Percentiles rank a stretch among this genome's conserved stretches.
Conservation (phyloP, 2,797 vertebrate genomes). For the Sebastes miniatus region DNA sequence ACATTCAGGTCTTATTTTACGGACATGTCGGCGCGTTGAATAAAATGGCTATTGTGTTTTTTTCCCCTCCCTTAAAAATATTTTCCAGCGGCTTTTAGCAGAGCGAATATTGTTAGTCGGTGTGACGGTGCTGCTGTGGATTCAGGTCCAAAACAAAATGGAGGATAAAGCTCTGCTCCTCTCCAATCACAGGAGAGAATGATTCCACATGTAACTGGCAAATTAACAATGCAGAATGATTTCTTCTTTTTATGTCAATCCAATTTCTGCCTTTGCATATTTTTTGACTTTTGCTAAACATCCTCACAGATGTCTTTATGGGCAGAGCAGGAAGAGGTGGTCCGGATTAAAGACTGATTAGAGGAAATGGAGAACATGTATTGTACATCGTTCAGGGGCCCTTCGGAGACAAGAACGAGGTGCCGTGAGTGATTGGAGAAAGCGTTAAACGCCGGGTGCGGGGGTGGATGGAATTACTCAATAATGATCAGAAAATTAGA, state of each 20-base stretch:
- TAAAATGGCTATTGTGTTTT: constrained; percentile 45
- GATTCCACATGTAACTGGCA: constrained; percentile 31
- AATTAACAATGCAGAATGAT: constrained; percentile 8
- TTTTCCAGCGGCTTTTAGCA: constrained; percentile 52
- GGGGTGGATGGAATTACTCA: constrained; percentile 81
- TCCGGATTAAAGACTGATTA: background rate
- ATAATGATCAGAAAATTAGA: constrained; percentile 88
- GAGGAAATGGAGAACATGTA: constrained; percentile 29
- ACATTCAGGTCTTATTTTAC: constrained; percentile 20
- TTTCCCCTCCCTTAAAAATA: constrained; percentile 17
- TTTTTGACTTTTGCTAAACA: background rate
- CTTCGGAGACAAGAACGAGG: constrained; percentile 19
- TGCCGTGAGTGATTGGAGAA: constrained; percentile 66
- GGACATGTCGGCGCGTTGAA: background rate
- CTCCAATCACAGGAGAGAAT: constrained; percentile 59
- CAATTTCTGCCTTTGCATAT: background rate
- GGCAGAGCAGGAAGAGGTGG: constrained; percentile 22
- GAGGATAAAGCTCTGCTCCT: constrained; percentile 63
- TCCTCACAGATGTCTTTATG: background rate
- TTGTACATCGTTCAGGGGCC: constrained; percentile 34
- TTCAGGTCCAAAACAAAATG: constrained; percentile 82
- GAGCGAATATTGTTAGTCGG: constrained; percentile 35
- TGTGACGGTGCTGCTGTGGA: constrained; percentile 60
- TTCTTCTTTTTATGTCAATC: background rate
- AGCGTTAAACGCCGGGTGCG: constrained; percentile 66